phyloP scores from a whole-genome alignment of 1,140 invertebrate species.

The Plutomurus gul region DNA sequence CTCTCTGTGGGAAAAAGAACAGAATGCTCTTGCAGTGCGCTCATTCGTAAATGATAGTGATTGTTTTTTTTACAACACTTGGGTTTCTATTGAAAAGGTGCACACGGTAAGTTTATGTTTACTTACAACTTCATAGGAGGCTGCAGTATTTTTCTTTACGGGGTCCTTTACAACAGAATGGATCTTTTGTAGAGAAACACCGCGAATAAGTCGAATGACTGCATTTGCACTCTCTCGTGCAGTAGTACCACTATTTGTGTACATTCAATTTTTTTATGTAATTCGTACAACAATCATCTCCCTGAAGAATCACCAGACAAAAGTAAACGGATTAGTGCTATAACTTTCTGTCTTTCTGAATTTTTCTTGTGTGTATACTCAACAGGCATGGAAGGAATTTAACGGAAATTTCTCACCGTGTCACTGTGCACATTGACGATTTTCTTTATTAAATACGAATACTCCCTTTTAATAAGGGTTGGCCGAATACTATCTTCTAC shows the following conservation, averaged over 20 bases:
- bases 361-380: background rate
- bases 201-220: background rate
- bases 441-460: too few species aligned
- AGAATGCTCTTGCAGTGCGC: background rate
- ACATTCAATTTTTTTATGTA: conserved; percentile 1
- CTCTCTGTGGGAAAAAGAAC: background rate
- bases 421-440: too few species aligned
- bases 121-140: too few species aligned
- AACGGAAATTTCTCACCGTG: background rate
- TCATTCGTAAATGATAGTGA: background rate
- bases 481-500: too few species aligned
- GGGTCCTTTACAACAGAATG: background rate
- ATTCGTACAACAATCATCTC: background rate
- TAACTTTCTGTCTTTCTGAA: background rate
- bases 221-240: background rate
- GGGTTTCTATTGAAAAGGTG: background rate
- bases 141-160: too few species aligned
- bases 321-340: background rate
- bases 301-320: background rate
- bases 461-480: too few species aligned
- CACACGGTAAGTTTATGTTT: conserved; percentile 20
- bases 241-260: too few species aligned
- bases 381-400: background rate
- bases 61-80: conserved; percentile 8
- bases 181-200: background rate